Evolutionary conservation across 2,797 vertebrate species (phyloP).

Genomic region (Pelodytes ibericus): DNA sequence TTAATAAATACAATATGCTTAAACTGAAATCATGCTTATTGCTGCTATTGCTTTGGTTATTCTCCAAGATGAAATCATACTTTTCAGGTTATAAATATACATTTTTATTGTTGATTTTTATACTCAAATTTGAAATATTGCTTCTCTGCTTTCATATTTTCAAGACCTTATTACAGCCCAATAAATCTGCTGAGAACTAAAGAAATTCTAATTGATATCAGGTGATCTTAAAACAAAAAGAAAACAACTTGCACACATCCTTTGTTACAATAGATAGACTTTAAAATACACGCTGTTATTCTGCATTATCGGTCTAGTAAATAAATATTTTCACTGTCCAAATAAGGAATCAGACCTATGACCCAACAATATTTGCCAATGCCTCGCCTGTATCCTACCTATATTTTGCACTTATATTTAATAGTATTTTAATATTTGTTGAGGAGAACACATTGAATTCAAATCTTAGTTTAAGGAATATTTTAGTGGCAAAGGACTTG

Average conservation of each 20-base stretch:
- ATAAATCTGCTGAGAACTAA: constrained; percentile 76
- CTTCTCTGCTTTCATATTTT: constrained; percentile 84
- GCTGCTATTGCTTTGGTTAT: constrained; percentile 80
- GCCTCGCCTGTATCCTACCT: too few species aligned
- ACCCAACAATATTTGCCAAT: too few species aligned
- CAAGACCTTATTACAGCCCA: constrained; percentile 77
- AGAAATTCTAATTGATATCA: constrained; percentile 82
- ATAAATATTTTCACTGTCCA: constrained; percentile 56
- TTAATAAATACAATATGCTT: constrained; percentile 83
- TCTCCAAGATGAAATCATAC: constrained; percentile 85
- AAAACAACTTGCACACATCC: constrained; percentile 67
- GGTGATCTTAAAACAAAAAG: constrained; percentile 71
- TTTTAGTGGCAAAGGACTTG: too few species aligned
- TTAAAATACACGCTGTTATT: constrained; percentile 58
- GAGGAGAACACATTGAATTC: too few species aligned
- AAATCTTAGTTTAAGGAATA: too few species aligned
- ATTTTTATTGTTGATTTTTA: constrained; percentile 85
- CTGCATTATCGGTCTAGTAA: constrained; percentile 66
- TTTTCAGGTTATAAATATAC: constrained; percentile 84
- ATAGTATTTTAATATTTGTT: too few species aligned
- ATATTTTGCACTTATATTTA: too few species aligned
- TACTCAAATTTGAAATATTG: constrained; percentile 81
- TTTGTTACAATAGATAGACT: constrained; percentile 65
- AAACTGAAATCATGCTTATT: constrained; percentile 80
- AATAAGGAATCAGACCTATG: constrained; percentile 36